phyloP scores from a whole-genome alignment of 64 coral and sea anemone genomes.

The Orbicella faveolata region DNA sequence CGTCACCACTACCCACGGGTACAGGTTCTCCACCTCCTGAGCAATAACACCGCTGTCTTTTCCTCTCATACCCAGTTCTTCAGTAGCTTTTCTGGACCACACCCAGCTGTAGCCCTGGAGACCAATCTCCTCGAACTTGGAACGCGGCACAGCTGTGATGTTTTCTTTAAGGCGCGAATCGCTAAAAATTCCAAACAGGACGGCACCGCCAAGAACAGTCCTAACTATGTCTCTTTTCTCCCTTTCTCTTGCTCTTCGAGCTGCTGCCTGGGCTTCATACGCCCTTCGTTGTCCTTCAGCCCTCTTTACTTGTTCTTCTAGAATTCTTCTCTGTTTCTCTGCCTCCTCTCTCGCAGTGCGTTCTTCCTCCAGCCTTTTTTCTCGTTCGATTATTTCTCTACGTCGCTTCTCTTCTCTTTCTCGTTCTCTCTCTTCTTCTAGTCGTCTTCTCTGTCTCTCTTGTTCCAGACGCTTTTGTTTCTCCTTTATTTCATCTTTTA shows the following conservation, averaged over 20 bases:
- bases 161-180: slow-evolving; percentile 41
- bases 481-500: slow-evolving; percentile 17
- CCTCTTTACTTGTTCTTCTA: slow-evolving; percentile 5
- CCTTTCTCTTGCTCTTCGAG: neutral
- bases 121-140: slow-evolving; percentile 38
- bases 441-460: neutral
- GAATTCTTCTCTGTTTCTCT: neutral
- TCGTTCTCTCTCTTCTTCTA: neutral
- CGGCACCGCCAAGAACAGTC: neutral
- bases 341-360: slow-evolving; percentile 2
- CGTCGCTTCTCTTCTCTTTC: slow-evolving; percentile 6
- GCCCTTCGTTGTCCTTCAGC: neutral
- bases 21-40: slow-evolving; percentile 40
- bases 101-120: slow-evolving; percentile 31
- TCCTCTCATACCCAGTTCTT: slow-evolving; percentile 21
- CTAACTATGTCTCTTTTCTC: slow-evolving; percentile 1
- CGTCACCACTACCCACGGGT: slow-evolving; percentile 1
- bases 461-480: slow-evolving; percentile 9
- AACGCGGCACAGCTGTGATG: slow-evolving; percentile 27
- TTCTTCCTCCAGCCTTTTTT: slow-evolving; percentile 28
- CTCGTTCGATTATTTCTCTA: neutral
- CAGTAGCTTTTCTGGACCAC: slow-evolving; percentile 19
- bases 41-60: slow-evolving; percentile 27
- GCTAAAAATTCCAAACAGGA: neutral
- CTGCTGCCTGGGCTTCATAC: too few relatives aligned